Base-by-base conservation (phyloP, 1,140 invertebrate species). In the Battus philenor region DNA sequence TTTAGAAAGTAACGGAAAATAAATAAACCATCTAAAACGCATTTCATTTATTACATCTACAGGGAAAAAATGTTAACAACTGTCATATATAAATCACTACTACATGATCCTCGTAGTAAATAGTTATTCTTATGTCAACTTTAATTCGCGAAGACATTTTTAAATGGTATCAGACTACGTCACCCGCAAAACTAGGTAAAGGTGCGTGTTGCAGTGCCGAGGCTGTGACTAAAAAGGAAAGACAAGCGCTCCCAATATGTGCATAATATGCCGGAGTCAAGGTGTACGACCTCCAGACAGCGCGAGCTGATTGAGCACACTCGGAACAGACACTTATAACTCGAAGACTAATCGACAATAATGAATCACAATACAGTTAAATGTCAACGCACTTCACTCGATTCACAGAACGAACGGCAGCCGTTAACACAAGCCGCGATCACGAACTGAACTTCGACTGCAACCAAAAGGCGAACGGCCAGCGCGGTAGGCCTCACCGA, bases 91-190 rank as follows among this genome's bases (percentile, higher is more conserved):
- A 82, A 61, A 82, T 69, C 15, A 85, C 71, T 60, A 82, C 73
- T 29, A 85, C 68, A 65, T 79, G 76, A 55, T 88, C 80, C 53
- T 88, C 86, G 57, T 88, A 88, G 74, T 84, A 88, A 47, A 89
- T 87, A 4, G 87, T 89, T 54, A 89, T 87, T 54, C 88, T 74
- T 64, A 89, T 88, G 62, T 87, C 72, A 8, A 86, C 59, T 78
- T 87, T 87, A 36, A 77, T 78, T 32, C 79, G 76, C 57, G 83
- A 87, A 54, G 87, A 88, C 87, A 88, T 81, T 68, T 54, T 56
- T 55, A 50, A 53, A 55, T 41, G 47, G 49, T 59, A 54, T 33
- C 45, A 44, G 36, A 50, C 44, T 62, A 71, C 65, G 67, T 70
- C 68, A 74, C 50, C 50, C 51, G 55, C 46, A 54, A 74, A 80